These are phyloP conservation scores for Iselma pallidipennis DNA, from an alignment of 2,888 invertebrate species.

Conservation along the genomic window DNA sequence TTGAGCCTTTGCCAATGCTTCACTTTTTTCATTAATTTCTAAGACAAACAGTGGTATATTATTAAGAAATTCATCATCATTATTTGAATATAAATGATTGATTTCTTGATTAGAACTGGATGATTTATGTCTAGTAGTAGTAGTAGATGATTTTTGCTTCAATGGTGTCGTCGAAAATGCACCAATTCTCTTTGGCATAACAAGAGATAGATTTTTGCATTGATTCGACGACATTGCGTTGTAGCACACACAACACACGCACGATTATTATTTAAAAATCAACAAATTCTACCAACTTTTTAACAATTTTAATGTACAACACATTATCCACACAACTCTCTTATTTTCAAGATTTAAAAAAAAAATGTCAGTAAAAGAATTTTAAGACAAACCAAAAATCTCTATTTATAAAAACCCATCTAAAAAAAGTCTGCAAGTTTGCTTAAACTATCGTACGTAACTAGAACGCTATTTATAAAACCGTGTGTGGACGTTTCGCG, in stretches of 20 bases:
- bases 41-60: conserved; percentile 54
- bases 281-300: conserved; percentile 43
- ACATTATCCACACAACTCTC: no score
- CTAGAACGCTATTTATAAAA: conserved; percentile 58
- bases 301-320: conserved; percentile 42
- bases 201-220: conserved; percentile 27
- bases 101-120: conserved; percentile 30
- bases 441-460: conserved; percentile 57
- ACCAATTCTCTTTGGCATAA: not conserved
- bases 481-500: conserved; percentile 49
- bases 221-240: conserved; percentile 37
- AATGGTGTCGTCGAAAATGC: conserved; percentile 5
- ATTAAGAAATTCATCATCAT: conserved; percentile 43
- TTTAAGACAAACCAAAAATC: conserved; percentile 10
- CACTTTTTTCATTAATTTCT: conserved; percentile 52
- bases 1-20: conserved; percentile 35
- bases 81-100: conserved; percentile 34
- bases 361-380: no score
- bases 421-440: conserved; percentile 44
- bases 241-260: not conserved
- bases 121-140: conserved; percentile 23
- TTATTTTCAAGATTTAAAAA: no score
- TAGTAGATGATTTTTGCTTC: conserved; percentile 15
- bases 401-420: conserved; percentile 12
- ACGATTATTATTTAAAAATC: conserved; percentile 8